Base-by-base conservation (phyloP, 2,113 vertebrate species). In the Zosterops borbonicus region DNA sequence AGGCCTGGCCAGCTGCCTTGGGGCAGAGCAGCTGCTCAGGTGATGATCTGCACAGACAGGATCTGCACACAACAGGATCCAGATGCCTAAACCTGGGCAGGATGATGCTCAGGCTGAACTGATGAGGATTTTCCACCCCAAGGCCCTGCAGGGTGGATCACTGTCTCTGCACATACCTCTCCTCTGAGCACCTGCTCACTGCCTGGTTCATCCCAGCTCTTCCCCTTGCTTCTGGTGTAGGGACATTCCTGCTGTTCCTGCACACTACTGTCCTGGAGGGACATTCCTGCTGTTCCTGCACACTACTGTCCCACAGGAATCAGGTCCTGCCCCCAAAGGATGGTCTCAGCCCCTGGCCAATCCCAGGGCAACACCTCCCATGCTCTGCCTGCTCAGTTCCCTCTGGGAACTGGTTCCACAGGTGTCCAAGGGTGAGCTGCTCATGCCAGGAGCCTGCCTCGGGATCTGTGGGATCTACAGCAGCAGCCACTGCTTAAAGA, bases 41-140 rank as follows among this genome's bases (percentile, higher is more conserved):
- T 31, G 28, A 31, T 53, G 50, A 52, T 52, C 15, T 52, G 27
- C 50, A 52, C 25, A 15, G 50, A 52, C 50, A 52, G 50, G 52
- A 53, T 18, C 52, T 53, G 52, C 52, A 53, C 29, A 5, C 14
- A 50, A 50, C 49, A 27, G 49, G 49, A 50, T 50, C 49, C 49
- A 50, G 25, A 27, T 12, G 11, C 46, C 15, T 12, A 1, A 47
- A 19, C 31, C 63, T 14, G 53, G 21, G n/a, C 47, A 39, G 64
- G 41, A n/a, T 0, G 3, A 15, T 52, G 65, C 52, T 37, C 56
- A 33, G 9, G 39, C 5, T 25, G 50, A 42, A 65, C 29, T 70
- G 75, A 23, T 0, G 0, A 4, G 25, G 19, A 13, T 6, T 19
- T 46, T 29, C 3, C 1, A 27, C 9, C 20, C 46, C 4, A 12